phyloP scores from a whole-genome alignment of 2,797 vertebrate species.

The Anabas testudineus region DNA sequence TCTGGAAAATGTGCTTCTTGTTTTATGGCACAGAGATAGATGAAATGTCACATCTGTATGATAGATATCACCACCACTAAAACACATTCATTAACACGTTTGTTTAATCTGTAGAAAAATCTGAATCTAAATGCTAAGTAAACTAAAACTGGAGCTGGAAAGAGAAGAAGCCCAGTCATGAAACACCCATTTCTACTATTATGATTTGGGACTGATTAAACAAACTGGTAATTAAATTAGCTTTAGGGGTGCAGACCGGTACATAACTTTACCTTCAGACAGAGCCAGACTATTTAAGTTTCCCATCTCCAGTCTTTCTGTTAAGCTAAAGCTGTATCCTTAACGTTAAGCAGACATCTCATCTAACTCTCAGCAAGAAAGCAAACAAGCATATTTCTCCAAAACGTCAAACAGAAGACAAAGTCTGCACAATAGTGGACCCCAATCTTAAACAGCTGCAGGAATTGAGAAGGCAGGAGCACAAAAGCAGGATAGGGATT shows the following conservation, averaged over 20 bases:
- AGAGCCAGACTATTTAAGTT: background rate
- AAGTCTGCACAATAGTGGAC: conserved; percentile 38
- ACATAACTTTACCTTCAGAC: background rate
- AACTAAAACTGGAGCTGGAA: background rate
- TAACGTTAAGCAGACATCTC: background rate
- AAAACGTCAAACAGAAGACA: conserved; percentile 6
- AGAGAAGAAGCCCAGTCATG: background rate
- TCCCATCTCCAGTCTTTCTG: background rate
- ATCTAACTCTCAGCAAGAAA: background rate
- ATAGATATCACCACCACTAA: background rate
- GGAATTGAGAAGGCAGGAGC: conserved; percentile 7
- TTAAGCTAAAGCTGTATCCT: conserved; percentile 1
- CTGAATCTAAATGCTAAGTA: no score
- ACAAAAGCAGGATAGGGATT: conserved; percentile 10
- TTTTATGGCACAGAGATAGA: background rate
- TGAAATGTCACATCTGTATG: background rate
- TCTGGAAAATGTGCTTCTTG: background rate
- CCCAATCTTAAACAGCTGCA: conserved; percentile 41
- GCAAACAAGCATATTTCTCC: background rate
- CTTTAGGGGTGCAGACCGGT: background rate
- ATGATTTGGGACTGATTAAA: background rate
- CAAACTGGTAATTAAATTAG: background rate
- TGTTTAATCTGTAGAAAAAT: background rate
- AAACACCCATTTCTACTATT: background rate
- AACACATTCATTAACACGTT: no score